Conservation (phyloP, 2,113 vertebrate species). For the Mionectes macconnelli region DNA sequence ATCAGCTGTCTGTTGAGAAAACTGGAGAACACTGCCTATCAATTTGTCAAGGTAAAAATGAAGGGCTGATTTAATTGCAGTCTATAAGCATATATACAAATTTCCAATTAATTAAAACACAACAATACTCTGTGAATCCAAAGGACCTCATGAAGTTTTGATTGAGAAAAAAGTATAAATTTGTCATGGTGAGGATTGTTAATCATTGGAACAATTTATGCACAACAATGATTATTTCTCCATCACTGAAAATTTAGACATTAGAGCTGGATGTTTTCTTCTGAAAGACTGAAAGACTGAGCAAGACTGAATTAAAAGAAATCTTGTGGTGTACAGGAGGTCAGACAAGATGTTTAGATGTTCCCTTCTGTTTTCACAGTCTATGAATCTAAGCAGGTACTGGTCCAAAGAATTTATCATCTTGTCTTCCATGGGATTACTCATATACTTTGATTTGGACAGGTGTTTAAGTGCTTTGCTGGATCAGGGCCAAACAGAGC, state of each 20-base stretch:
- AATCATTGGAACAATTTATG: neutral
- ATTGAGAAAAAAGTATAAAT: neutral
- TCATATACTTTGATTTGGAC: constrained; percentile 21
- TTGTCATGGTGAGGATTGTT: neutral
- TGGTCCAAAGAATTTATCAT: constrained; percentile 30
- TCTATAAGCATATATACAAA: neutral
- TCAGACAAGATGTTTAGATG: constrained; percentile 42
- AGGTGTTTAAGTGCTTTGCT: constrained; percentile 48
- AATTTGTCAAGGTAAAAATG: neutral
- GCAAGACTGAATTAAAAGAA: neutral
- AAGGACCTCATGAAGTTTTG: neutral
- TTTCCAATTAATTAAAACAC: neutral
- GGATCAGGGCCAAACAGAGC: constrained; percentile 2
- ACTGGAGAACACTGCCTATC: neutral
- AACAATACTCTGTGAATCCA: neutral
- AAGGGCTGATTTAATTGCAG: neutral
- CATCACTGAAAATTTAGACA: neutral
- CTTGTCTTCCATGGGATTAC: constrained; percentile 37
- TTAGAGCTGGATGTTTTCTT: neutral
- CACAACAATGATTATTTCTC: neutral
- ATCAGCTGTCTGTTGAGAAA: neutral
- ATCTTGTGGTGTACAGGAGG: neutral
- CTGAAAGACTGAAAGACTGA: neutral
- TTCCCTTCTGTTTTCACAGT: constrained; percentile 20
- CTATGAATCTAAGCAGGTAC: constrained; percentile 15